Percentiles rank a stretch among this genome's conserved stretches.
phyloP scores from a whole-genome alignment of 2,797 vertebrate species.

The Pyrocephalus nanus region DNA sequence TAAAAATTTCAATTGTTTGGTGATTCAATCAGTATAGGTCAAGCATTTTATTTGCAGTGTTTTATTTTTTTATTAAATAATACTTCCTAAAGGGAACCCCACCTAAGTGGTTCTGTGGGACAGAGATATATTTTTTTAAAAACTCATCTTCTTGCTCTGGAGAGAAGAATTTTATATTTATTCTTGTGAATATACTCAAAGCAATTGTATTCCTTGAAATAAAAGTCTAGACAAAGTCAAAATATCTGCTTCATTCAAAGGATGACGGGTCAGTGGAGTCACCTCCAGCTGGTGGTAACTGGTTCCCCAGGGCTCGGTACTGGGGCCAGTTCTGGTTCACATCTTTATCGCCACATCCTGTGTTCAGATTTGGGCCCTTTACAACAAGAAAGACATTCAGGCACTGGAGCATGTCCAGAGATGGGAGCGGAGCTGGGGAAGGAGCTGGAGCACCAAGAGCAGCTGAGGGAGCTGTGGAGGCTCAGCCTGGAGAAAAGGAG shows the following conservation, averaged over 20 bases:
- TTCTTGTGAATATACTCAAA: constrained; percentile 64
- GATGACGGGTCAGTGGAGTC: background rate
- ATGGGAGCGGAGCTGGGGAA: background rate
- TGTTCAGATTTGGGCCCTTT: background rate
- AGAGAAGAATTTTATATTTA: constrained; percentile 65
- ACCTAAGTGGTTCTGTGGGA: background rate
- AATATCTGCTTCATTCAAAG: background rate
- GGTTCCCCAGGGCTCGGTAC: background rate
- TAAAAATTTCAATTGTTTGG: constrained; percentile 48
- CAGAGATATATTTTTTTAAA: constrained; percentile 76
- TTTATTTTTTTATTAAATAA: constrained; percentile 66
- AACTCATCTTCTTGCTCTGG: constrained; percentile 38
- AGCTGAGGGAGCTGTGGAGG: background rate
- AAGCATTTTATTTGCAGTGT: constrained; percentile 72
- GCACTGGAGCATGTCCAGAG: background rate
- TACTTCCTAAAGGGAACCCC: constrained; percentile 35
- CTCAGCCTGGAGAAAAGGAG: background rate
- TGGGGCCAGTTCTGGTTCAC: background rate
- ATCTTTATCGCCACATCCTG: background rate
- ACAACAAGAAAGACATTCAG: background rate
- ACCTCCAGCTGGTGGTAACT: background rate
- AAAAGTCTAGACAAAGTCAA: constrained; percentile 29
- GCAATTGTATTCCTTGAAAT: constrained; percentile 25
- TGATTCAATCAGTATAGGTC: constrained; percentile 64
- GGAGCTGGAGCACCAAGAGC: background rate